Percentiles rank a stretch among this genome's conserved stretches.
Evolutionary conservation across 2,113 vertebrate species (phyloP).

Genomic region (Sciurus niger): DNA sequence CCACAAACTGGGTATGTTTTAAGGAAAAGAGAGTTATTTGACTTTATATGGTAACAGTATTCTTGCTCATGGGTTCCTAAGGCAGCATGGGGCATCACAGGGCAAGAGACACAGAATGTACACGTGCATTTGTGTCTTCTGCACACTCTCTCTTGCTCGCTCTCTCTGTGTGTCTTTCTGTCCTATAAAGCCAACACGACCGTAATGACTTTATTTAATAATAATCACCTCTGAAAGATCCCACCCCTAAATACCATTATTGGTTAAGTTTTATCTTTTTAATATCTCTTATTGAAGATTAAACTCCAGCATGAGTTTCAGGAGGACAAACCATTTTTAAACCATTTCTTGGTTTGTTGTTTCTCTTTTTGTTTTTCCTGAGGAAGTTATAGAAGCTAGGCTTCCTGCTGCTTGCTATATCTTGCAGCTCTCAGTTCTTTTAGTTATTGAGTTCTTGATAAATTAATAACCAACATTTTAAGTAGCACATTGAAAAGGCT

Average conservation of each 20-base stretch:
- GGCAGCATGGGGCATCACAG: not conserved
- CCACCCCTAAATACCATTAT: not conserved
- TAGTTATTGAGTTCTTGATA: not conserved
- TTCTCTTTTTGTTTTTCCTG: slow-evolving; percentile 23
- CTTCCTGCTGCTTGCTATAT: not conserved
- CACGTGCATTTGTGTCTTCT: not conserved
- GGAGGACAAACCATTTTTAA: not conserved
- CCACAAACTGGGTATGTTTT: not conserved
- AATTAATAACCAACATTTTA: not conserved
- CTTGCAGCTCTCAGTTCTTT: not conserved
- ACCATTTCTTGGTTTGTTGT: not conserved
- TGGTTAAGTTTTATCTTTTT: not conserved
- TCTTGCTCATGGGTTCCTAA: not conserved
- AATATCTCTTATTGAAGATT: not conserved
- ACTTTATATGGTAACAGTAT: too few relatives aligned
- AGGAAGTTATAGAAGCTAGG: not conserved
- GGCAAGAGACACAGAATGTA: not conserved
- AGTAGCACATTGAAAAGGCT: not conserved
- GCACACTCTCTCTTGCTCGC: not conserved
- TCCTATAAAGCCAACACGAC: not conserved
- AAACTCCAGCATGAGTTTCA: not conserved
- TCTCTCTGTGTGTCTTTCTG: too few relatives aligned
- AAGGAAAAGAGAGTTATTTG: not conserved
- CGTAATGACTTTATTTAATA: not conserved
- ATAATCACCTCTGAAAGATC: not conserved